Base-by-base conservation (phyloP, 1,140 invertebrate genomes). In the Drosophila pallidifrons region DNA sequence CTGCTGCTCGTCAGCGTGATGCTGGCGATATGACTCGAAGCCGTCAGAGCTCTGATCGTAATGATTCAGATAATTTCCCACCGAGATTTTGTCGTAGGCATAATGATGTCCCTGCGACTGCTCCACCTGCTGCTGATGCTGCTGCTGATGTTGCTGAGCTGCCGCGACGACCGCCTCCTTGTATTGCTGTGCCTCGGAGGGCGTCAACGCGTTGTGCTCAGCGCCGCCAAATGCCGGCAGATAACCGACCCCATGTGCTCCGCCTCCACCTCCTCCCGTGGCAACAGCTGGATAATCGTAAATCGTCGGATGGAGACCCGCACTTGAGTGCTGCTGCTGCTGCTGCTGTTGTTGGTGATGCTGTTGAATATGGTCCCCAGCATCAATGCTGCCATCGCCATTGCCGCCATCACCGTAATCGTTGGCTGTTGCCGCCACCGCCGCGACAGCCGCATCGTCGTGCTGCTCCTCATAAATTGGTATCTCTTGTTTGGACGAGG, bases 381-480 rank as follows among this genome's bases (percentile, higher is more conserved):
- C 54, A 10, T 46, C 65, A 63, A 52, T 49, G 49, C 30, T 43
- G 78, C 77, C 30, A 75, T 38, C 35, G 35, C 77, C 5, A 75
- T 65, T 11, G 70, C 79, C 15, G 15, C 25, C 52, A n/a, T 51
- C 52, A 3, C 60, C 68, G 15, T 66, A 74, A 75, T 63, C 64
- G 55, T 58, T 55, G 46, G 38, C 68, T 25, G 85, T 68, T 49
- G 85, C 83, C 20, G 81, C 80, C 7, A 78, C 77, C 10, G 81
- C 83, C 3, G 81, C 82, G n/a, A 72, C 81, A 25, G 81, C 85
- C 11, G 88, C 81, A 61, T 92, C 88, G 78, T 92, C 91, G 54
- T 92, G 81, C 74, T 92, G 85, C 57, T 92, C 91, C 75, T 92
- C 91, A 61, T 92, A 92, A 79, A 92, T 92, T 43, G 91, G 91